Percentiles rank a stretch among this genome's conserved stretches.
These are phyloP conservation scores for Trichonephila inaurata DNA, from an alignment of 1,140 invertebrate genomes.

Conservation along the genomic window DNA sequence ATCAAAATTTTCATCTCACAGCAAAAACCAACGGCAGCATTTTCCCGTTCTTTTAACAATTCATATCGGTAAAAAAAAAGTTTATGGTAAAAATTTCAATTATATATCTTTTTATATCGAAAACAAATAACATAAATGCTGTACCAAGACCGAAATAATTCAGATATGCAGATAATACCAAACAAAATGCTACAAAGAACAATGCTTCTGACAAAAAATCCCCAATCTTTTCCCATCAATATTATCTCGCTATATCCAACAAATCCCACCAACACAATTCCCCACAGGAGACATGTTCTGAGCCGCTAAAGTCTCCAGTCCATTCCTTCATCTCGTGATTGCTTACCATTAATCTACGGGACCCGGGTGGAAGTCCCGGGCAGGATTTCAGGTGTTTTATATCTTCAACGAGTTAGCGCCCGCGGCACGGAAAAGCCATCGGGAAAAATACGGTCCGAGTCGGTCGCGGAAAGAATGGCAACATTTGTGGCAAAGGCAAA, in stretches of 20 bases:
- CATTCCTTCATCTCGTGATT: slow-evolving; percentile 7
- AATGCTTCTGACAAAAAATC: not conserved
- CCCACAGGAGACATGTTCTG: not conserved
- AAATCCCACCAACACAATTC: not conserved
- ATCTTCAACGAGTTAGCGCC: slow-evolving; percentile 20
- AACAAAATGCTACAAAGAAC: too few species aligned
- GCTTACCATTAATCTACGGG: not conserved
- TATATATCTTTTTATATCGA: too few species aligned
- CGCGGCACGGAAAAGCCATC: slow-evolving; percentile 20
- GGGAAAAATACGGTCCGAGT: not conserved
- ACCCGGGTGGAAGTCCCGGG: not conserved
- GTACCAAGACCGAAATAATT: too few species aligned
- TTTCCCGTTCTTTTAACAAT: too few species aligned
- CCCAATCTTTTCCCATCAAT: not conserved
- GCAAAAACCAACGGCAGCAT: too few species aligned
- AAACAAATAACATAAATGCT: too few species aligned
- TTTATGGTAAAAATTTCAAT: too few species aligned
- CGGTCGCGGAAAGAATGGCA: not conserved
- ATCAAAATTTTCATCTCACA: too few species aligned
- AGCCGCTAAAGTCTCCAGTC: not conserved
- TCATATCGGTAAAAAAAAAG: too few species aligned
- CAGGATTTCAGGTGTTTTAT: slow-evolving; percentile 41
- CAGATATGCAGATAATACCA: too few species aligned
- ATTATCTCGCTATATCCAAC: not conserved
- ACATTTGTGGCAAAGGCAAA: not conserved